Base-by-base conservation (phyloP, 2,888 invertebrate species). In the Drosophila seclusa region DNA sequence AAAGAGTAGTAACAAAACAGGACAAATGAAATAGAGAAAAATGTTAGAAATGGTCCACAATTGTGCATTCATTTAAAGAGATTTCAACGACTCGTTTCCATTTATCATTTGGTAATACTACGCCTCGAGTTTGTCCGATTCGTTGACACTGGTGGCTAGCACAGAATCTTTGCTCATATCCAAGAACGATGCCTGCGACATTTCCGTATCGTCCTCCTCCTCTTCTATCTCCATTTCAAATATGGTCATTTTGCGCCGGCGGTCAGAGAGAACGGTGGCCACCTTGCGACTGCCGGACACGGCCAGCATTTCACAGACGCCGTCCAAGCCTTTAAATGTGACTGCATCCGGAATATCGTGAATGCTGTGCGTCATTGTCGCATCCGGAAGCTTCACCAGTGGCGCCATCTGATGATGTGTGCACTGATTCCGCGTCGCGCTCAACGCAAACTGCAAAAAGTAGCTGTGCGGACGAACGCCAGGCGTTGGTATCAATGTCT, bases 181-280 rank as follows among this genome's bases (percentile, higher is more conserved):
- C 21, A 93, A 58, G 38, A 92, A 87, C 11, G 92, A 92, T 57
- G 92, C 91, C 64, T 93, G 91, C 4, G 93, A 92, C 86, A 92
- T 94, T 82, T 93, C 95, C 42, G 96, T 96, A 63, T 97, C 96
- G 64, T 98, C 98, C 75, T 98, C 98, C 66, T 97, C 97, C 31
- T 97, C 98, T 90, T 98, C 98, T 0, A 96, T 96, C 94, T 98
- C 98, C 96, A 98, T 98, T 92, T 98, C 98, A 91, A 97, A 97
- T 55, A 98, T 94, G 73, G 97, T 94, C 50, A 98, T 96, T 92
- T 97, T 96, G 69, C 97, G 95, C 62, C 94, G 94, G 84, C 95
- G 97, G 82, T 97, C 96, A 21, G 97, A 96, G 48, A 98, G 94
- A 54, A 98, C 95, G 48, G 98, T 97, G 11, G 97, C 96, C 11